Evolutionary conservation across 2,797 vertebrate genomes (phyloP).

Genomic region (Neomorphus geoffroyi): DNA sequence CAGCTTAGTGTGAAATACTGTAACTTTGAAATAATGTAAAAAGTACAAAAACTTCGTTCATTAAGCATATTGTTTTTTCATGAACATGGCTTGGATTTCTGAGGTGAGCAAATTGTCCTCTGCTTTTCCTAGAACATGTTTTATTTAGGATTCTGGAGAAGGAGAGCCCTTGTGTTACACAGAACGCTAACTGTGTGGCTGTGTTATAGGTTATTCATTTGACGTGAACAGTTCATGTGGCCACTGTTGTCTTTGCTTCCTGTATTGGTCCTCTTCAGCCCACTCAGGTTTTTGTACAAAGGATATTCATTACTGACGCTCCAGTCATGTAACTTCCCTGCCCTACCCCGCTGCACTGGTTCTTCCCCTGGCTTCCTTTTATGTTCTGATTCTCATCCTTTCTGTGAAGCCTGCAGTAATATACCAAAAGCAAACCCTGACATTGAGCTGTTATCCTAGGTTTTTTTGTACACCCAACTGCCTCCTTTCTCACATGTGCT

Average conservation of each 20-base stretch:
- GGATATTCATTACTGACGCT: not conserved
- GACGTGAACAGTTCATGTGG: not conserved
- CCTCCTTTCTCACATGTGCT: not conserved
- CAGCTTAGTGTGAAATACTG: constrained; percentile 2
- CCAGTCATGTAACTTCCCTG: not conserved
- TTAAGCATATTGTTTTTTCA: not conserved
- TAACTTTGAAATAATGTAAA: constrained; percentile 16
- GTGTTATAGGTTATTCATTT: not conserved
- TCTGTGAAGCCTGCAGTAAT: not conserved
- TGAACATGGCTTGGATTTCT: not conserved
- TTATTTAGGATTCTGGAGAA: not conserved
- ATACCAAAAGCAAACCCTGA: not conserved
- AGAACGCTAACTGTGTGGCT: not conserved
- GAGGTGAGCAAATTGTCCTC: not conserved
- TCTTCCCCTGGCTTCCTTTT: not conserved
- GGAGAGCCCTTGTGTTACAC: not conserved
- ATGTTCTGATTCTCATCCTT: not conserved
- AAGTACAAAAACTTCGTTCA: constrained; percentile 25
- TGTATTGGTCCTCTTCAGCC: not conserved
- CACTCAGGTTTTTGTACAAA: not conserved
- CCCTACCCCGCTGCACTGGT: not conserved
- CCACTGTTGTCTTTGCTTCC: not conserved
- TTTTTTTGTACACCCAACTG: not conserved
- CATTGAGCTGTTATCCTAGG: not conserved
- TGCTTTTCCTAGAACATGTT: not conserved